These are phyloP conservation scores for Ceratosolen solmsi DNA, from an alignment of 1,140 invertebrate species.

Conservation along the genomic window DNA sequence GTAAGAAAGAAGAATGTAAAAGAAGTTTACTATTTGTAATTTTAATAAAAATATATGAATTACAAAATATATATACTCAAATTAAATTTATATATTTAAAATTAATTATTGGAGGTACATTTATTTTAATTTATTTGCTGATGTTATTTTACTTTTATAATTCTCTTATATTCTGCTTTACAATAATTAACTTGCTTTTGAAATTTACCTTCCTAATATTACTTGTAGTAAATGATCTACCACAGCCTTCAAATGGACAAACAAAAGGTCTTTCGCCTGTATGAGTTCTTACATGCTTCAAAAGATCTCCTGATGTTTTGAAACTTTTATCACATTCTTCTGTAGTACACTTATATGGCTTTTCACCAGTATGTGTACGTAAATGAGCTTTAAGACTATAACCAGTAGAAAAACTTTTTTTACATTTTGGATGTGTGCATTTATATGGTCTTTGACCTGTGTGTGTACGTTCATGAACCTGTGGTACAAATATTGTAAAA, in stretches of 20 bases:
- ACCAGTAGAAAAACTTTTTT: slow-evolving; percentile 80
- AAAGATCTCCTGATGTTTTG: slow-evolving; percentile 81
- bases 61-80: too few relatives aligned
- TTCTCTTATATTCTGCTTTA: too few relatives aligned
- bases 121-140: too few relatives aligned
- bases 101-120: too few relatives aligned
- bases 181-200: background rate
- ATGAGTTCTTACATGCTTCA: slow-evolving; percentile 81
- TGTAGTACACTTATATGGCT: slow-evolving; percentile 78
- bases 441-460: slow-evolving; percentile 78
- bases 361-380: slow-evolving; percentile 81
- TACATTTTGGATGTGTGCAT: slow-evolving; percentile 76
- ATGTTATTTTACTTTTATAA: background rate
- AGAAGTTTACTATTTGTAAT: too few relatives aligned
- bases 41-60: too few relatives aligned
- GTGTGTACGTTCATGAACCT: slow-evolving; percentile 80
- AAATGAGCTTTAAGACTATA: slow-evolving; percentile 81
- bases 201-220: slow-evolving; percentile 79
- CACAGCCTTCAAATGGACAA: slow-evolving; percentile 79
- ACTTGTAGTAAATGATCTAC: slow-evolving; percentile 82
- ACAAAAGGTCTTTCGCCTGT: slow-evolving; percentile 82
- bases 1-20: too few relatives aligned
- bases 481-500: slow-evolving; percentile 53
- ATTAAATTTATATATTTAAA: too few relatives aligned
- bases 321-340: slow-evolving; percentile 77